Conservation (phyloP, 2,888 invertebrate genomes). For the Incurvaria masculella region DNA sequence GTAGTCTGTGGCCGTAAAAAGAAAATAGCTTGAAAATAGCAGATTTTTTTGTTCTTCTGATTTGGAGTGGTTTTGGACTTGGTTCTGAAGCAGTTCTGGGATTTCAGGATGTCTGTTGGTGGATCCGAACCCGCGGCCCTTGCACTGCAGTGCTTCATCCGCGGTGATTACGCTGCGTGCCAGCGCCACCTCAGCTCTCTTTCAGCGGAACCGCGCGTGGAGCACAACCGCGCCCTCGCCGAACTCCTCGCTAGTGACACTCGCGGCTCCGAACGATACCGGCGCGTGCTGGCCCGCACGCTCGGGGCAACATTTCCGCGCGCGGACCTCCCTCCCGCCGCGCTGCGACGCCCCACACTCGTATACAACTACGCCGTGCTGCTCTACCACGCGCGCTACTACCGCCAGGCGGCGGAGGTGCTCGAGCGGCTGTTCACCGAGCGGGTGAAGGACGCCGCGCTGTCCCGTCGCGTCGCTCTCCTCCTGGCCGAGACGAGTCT, state of each 20-base stretch:
- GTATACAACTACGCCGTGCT: slow-evolving; percentile 79
- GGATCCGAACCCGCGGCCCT: slow-evolving; percentile 53
- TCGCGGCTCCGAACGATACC: slow-evolving; percentile 69
- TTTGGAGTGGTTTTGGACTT: no score
- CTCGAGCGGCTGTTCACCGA: slow-evolving; percentile 40
- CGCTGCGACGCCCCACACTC: slow-evolving; percentile 38
- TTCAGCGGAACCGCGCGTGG: slow-evolving; percentile 70
- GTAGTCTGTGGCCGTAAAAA: no score
- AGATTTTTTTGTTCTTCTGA: no score
- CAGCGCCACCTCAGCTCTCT: slow-evolving; percentile 63
- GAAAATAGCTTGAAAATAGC: no score
- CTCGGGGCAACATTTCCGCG: slow-evolving; percentile 51
- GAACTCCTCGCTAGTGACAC: slow-evolving; percentile 75
- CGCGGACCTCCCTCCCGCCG: slow-evolving; percentile 28
- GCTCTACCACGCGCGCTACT: slow-evolving; percentile 73
- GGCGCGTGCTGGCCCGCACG: slow-evolving; percentile 62
- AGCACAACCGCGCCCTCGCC: slow-evolving; percentile 80
- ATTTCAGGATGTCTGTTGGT: no score
- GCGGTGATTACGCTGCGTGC: slow-evolving; percentile 61
- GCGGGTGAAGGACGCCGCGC: slow-evolving; percentile 36
- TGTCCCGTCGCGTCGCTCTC: slow-evolving; percentile 36
- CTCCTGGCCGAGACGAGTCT: slow-evolving; percentile 42
- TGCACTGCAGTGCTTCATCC: slow-evolving; percentile 61
- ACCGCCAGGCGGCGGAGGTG: slow-evolving; percentile 58
- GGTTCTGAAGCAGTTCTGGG: no score